phyloP scores from a whole-genome alignment of 2,113 vertebrate genomes.

The Rhizomys pruinosus region DNA sequence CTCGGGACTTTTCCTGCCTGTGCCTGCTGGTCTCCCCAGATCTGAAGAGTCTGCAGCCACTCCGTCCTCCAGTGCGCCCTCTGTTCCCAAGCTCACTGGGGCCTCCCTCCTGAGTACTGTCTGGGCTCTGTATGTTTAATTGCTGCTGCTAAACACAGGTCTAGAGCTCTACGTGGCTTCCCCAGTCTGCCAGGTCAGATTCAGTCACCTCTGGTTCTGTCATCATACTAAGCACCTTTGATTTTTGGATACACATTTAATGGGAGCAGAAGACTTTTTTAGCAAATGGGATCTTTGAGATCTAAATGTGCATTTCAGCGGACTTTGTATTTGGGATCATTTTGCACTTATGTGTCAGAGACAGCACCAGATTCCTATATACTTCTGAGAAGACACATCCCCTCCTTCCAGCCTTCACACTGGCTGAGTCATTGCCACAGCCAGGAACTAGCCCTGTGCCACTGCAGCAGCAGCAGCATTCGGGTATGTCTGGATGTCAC shows the following conservation, averaged over 20 bases:
- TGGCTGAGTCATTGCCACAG: neutral
- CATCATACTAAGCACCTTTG: neutral
- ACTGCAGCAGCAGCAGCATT: neutral
- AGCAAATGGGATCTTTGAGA: neutral
- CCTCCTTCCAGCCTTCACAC: neutral
- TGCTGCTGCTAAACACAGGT: neutral
- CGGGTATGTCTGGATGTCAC: neutral
- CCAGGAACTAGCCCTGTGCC: neutral
- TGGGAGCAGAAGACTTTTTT: accelerated
- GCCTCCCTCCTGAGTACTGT: too few relatives aligned
- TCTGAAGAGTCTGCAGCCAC: neutral
- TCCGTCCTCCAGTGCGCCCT: neutral
- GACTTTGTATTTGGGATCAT: neutral
- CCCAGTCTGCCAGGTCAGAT: neutral
- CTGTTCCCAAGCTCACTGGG: neutral
- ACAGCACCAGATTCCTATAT: accelerated
- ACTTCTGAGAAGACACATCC: neutral
- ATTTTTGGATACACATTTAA: neutral
- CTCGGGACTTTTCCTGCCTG: neutral
- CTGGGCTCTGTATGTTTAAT: neutral
- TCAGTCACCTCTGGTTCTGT: neutral
- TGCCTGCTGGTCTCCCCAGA: neutral
- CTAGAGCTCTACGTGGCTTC: neutral
- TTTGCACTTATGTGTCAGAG: too few relatives aligned
- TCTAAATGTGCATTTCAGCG: neutral